Evolutionary conservation across 2,888 invertebrate species (phyloP).

Genomic region (Alloscopus bannaensis): DNA sequence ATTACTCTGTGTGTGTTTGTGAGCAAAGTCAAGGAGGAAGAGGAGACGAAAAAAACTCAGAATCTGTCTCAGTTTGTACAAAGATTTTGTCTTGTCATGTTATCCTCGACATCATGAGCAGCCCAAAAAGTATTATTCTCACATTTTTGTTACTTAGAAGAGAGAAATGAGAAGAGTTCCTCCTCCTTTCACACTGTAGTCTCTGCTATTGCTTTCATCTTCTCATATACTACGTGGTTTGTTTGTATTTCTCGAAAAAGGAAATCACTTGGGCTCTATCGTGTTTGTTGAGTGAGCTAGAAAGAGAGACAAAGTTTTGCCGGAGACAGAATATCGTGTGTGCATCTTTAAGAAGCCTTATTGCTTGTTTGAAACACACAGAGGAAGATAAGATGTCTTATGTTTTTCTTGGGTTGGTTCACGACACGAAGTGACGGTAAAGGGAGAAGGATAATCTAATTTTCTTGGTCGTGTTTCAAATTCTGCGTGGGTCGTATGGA

Average conservation of each 20-base stretch:
- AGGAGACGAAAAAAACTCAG: too few species aligned
- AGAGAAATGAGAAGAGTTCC: too few species aligned
- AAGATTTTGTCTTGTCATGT: slow-evolving; percentile 62
- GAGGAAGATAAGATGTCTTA: background rate
- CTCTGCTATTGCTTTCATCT: slow-evolving; percentile 32
- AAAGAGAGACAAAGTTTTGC: slow-evolving; percentile 11
- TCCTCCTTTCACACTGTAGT: too few species aligned
- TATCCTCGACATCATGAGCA: slow-evolving; percentile 38
- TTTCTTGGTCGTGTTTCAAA: slow-evolving; percentile 61
- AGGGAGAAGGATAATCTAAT: slow-evolving; percentile 58
- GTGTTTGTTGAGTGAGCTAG: slow-evolving; percentile 33
- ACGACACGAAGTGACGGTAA: slow-evolving; percentile 27
- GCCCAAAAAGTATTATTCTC: slow-evolving; percentile 18
- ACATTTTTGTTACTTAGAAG: background rate
- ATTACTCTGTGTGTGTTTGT: too few species aligned
- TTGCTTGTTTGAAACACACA: slow-evolving; percentile 11
- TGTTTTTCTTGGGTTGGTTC: slow-evolving; percentile 14
- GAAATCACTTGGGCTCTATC: slow-evolving; percentile 18
- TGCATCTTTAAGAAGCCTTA: background rate
- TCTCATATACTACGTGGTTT: slow-evolving; percentile 32
- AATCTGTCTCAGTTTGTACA: slow-evolving; percentile 48
- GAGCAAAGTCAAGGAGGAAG: too few species aligned
- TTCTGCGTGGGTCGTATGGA: slow-evolving; percentile 60
- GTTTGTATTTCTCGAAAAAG: slow-evolving; percentile 48
- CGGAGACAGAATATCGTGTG: background rate